A percentile compares a stretch with the other conserved stretches of the same genome.
Conservation (phyloP, 2,113 vertebrate genomes). For the Puffinus mauretanicus region DNA sequence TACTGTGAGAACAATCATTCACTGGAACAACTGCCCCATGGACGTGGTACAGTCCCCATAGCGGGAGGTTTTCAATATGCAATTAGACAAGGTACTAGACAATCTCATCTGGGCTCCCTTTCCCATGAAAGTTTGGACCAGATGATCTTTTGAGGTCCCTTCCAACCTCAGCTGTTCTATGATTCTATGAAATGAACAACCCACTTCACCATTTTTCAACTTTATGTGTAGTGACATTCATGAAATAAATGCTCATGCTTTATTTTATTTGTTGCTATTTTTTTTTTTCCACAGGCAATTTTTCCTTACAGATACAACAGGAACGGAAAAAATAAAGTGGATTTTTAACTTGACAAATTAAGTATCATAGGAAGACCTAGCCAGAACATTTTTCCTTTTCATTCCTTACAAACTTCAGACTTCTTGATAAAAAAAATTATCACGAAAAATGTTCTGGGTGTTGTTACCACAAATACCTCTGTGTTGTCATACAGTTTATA, state of each 20-base stretch:
- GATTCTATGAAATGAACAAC: background rate
- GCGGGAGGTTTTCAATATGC: background rate
- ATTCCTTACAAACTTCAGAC: background rate
- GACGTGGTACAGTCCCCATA: background rate
- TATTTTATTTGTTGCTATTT: background rate
- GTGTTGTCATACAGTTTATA: background rate
- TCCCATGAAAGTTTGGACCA: background rate
- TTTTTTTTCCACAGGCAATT: background rate
- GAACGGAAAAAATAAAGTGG: fast-evolving
- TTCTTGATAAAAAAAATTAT: background rate
- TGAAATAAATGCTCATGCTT: background rate
- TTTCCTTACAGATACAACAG: background rate
- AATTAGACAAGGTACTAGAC: background rate
- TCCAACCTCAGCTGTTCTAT: background rate
- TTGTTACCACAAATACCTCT: background rate
- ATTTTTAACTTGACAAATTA: background rate
- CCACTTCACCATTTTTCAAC: background rate
- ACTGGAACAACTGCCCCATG: background rate
- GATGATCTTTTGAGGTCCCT: background rate
- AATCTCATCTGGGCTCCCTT: background rate
- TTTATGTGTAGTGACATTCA: background rate
- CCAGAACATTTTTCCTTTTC: background rate
- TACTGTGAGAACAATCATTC: background rate
- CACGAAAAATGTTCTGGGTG: background rate
- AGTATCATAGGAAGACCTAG: background rate